Conservation (phyloP, 2,113 vertebrate species). For the Lichenostomus cassidix region DNA sequence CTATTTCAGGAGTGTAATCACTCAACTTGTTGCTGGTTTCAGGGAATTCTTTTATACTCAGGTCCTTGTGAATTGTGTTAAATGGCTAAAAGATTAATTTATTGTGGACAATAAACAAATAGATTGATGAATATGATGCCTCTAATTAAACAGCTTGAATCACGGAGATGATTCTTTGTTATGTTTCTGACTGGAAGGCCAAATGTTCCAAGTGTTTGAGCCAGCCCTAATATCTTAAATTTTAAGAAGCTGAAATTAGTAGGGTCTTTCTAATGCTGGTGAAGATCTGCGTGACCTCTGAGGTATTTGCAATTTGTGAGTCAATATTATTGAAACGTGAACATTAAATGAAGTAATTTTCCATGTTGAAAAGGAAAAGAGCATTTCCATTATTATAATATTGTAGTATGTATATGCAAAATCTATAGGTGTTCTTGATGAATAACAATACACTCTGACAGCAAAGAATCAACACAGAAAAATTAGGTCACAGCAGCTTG, state of each 20-base stretch:
- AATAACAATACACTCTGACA: constrained; percentile 66
- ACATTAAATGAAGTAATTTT: constrained; percentile 3
- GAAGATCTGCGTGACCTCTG: background rate
- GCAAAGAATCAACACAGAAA: constrained; percentile 70
- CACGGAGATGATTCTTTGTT: background rate
- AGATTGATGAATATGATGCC: background rate
- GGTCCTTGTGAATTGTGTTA: background rate
- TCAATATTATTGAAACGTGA: background rate
- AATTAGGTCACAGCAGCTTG: constrained; percentile 79
- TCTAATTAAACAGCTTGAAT: background rate
- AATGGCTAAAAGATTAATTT: constrained; percentile 5
- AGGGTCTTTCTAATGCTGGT: background rate
- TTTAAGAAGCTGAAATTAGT: background rate
- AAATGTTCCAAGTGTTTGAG: background rate
- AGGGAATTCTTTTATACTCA: constrained; percentile 2
- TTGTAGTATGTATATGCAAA: background rate
- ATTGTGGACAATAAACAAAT: background rate
- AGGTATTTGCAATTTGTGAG: background rate
- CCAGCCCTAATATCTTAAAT: background rate
- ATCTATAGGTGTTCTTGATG: constrained; percentile 64
- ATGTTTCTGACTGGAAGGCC: background rate
- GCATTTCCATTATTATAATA: background rate
- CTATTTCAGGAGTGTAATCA: constrained; percentile 20
- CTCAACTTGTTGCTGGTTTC: constrained; percentile 30
- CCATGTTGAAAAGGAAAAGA: background rate